phyloP scores from a whole-genome alignment of 64 coral and sea anemone species.

The Dendronephthya gigantea region DNA sequence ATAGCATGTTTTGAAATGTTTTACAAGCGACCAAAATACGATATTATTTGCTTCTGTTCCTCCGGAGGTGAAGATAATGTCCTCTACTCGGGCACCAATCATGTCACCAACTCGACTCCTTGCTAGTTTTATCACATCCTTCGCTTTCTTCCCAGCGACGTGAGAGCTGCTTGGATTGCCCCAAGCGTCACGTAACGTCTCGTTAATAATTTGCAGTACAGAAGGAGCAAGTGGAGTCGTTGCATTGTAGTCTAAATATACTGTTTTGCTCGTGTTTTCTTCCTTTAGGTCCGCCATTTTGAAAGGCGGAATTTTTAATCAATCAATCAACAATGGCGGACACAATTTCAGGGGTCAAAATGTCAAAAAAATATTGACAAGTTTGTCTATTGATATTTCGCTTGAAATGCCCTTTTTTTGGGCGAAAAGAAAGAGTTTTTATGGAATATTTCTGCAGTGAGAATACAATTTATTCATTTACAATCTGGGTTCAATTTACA shows the following conservation, averaged over 20 bases:
- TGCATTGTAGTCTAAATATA: conserved; percentile 87
- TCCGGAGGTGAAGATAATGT: conserved; percentile 79
- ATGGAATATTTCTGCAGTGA: no score
- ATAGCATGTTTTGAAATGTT: conserved; percentile 17
- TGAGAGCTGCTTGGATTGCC: conserved; percentile 97
- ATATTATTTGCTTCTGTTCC: conserved; percentile 88
- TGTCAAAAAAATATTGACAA: no score
- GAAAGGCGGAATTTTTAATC: not conserved
- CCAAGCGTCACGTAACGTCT: conserved; percentile 73
- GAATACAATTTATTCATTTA: no score
- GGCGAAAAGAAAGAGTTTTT: no score
- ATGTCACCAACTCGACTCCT: conserved; percentile 50
- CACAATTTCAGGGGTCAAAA: no score
- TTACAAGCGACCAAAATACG: conserved; percentile 49
- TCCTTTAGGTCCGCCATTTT: not conserved
- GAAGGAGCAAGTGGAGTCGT: conserved; percentile 81
- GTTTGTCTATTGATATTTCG: no score
- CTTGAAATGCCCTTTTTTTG: no score
- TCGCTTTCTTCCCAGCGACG: conserved; percentile 58
- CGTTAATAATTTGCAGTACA: conserved; percentile 66
- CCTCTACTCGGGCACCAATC: conserved; percentile 45
- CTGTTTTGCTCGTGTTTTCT: not conserved
- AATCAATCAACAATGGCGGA: no score
- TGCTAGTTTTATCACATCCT: conserved; percentile 56
- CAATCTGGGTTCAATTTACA: no score